Base-by-base conservation (phyloP, 2,797 vertebrate genomes). In the Craterocephalus amniculus region DNA sequence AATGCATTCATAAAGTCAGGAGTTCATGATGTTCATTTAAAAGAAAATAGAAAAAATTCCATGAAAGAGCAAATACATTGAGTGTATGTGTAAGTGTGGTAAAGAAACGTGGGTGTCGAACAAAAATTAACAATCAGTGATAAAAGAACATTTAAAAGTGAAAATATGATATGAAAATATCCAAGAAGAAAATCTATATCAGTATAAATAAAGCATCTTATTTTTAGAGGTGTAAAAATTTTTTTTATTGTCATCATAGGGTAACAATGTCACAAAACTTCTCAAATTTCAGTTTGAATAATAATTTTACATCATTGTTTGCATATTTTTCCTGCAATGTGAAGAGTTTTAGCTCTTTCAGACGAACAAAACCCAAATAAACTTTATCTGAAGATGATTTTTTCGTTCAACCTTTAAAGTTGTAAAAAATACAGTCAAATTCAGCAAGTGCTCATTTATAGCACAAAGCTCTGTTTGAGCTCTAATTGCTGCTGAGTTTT, bases 21-120 rank as follows among this genome's bases (percentile, higher is more conserved):
- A 72, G 64, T 66, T 79, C 55, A 55, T 61, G 66, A 62, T 78
- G 64, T 78, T 78, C 63, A 67, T 57, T 81, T 72, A 38, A 31
- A 64, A 65, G 34, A 49, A 62, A 70, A 66, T 51, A 13, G 10
- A 43, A 43, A 18, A 56, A 51, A 67, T 49, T 24, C 4, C 10
- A 27, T 36, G 18, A 31, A 58, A 40, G 29, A 61, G 61, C 20
- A 59, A 52, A 55, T 43, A 16, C 55, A 22, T 54, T 24, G 6
- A 38, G 54, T 34, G 8, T 1, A 1, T 12, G n/a, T 38, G 55
- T 7, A 35, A 34, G 24, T 56, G 14, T 61, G 31, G 32, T 55
- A 43, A 48, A 11, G 2, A 14, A 36, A 55, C 5, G 10, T 20
- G 43, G 34, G 48, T 24, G 14, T 32, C 45, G 51, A 20, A 26